Evolutionary conservation across 2,797 vertebrate genomes (phyloP).

Genomic region (Anniella stebbinsi): DNA sequence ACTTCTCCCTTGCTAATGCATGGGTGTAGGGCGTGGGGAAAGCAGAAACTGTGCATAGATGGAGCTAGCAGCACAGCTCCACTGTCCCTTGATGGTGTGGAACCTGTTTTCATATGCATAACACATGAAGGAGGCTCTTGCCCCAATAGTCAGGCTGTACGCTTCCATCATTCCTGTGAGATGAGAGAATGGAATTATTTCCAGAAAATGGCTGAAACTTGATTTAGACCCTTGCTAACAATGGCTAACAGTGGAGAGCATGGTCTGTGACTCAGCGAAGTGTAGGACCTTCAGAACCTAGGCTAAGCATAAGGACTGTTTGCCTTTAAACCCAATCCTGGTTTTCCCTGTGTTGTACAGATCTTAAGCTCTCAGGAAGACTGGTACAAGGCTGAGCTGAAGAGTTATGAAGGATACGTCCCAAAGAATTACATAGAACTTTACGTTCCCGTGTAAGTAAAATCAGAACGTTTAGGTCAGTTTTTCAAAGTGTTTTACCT

Average conservation of each 20-base stretch:
- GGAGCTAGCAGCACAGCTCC: background rate
- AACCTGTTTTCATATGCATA: background rate
- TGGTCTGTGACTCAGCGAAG: background rate
- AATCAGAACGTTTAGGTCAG: background rate
- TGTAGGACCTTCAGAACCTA: background rate
- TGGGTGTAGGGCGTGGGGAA: too few species aligned
- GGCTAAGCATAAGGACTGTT: background rate
- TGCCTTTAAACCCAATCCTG: background rate
- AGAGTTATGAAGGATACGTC: slow-evolving; percentile 89
- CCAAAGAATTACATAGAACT: slow-evolving; percentile 94
- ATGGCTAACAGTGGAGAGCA: background rate
- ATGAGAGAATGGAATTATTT: background rate
- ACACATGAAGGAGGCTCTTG: background rate
- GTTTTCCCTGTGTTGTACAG: slow-evolving; percentile 69
- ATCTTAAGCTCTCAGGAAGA: slow-evolving; percentile 88
- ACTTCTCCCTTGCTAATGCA: background rate
- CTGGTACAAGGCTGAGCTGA: slow-evolving; percentile 93
- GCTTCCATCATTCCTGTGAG: background rate
- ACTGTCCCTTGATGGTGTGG: background rate
- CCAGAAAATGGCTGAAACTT: background rate
- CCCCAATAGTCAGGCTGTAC: background rate
- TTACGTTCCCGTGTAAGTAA: slow-evolving; percentile 83
- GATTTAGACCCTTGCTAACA: background rate
- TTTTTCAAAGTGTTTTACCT: background rate
- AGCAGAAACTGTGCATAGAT: background rate